These are phyloP conservation scores for Macrotis lagotis DNA, from an alignment of 2,113 vertebrate genomes.

Conservation along the genomic window DNA sequence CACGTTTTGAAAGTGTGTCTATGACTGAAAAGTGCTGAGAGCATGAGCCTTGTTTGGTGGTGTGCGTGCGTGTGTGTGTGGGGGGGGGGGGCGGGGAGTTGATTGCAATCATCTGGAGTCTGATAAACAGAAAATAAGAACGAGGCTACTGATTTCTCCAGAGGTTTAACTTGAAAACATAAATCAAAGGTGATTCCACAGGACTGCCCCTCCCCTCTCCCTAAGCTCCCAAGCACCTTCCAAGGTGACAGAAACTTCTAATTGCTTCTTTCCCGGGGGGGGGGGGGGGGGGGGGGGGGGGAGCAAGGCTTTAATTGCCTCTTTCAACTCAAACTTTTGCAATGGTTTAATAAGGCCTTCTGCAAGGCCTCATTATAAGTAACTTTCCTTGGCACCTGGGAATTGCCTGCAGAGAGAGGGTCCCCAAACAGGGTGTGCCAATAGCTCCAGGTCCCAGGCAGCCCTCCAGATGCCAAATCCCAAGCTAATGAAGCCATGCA, in stretches of 20 bases:
- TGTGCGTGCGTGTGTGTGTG: too few relatives aligned
- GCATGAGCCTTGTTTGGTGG: background rate
- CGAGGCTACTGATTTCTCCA: background rate
- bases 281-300: background rate
- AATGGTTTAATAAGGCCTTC: background rate
- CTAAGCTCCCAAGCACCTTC: background rate
- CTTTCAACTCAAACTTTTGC: background rate
- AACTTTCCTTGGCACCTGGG: background rate
- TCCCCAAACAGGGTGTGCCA: background rate
- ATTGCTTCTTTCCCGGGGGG: background rate
- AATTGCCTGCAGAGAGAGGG: background rate
- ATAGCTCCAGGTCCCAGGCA: background rate
- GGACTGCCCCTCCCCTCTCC: background rate
- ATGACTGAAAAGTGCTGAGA: background rate
- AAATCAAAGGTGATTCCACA: background rate
- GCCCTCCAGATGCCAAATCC: background rate
- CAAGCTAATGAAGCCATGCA: background rate
- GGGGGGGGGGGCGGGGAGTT: background rate
- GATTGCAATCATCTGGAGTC: background rate
- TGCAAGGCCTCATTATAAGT: background rate
- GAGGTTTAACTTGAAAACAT: background rate
- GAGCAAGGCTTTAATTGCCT: background rate
- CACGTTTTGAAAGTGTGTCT: background rate
- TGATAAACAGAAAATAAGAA: background rate
- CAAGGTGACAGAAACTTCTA: background rate